phyloP scores from a whole-genome alignment of 2,113 vertebrate species.

The Equus przewalskii region DNA sequence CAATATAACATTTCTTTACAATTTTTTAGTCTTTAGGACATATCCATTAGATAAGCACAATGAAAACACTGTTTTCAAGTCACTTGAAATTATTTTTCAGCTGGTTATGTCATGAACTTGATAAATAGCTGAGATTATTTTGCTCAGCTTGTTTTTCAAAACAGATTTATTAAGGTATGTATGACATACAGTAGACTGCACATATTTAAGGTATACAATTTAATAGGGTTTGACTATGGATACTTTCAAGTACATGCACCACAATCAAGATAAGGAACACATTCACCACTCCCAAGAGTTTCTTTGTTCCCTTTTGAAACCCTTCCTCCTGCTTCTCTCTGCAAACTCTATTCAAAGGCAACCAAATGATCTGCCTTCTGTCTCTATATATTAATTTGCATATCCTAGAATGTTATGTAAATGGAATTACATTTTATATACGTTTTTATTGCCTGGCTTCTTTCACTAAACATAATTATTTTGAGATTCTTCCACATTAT shows the following conservation, averaged over 20 bases:
- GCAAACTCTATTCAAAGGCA: neutral
- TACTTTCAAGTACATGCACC: too few species aligned
- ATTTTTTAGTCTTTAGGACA: neutral
- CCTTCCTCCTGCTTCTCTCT: too few species aligned
- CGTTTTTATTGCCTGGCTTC: neutral
- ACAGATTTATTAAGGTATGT: too few species aligned
- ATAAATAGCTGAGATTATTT: too few species aligned
- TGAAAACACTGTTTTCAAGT: neutral
- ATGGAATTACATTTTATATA: neutral
- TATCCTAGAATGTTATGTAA: neutral
- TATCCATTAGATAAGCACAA: neutral
- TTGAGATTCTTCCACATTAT: neutral
- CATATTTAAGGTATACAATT: too few species aligned
- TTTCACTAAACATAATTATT: neutral
- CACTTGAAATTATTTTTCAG: neutral
- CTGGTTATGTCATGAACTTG: neutral
- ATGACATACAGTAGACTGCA: too few species aligned
- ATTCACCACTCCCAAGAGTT: too few species aligned
- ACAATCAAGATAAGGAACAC: too few species aligned
- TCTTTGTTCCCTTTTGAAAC: too few species aligned
- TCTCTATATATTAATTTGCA: neutral
- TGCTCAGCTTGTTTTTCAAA: too few species aligned
- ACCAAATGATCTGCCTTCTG: neutral
- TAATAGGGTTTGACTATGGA: too few species aligned
- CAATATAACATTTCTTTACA: neutral